Evolutionary conservation across 2,797 vertebrate species (phyloP), one percentile per base, ranked within the genome.

Genomic region (Arnoldichthys spilopterus): DNA sequence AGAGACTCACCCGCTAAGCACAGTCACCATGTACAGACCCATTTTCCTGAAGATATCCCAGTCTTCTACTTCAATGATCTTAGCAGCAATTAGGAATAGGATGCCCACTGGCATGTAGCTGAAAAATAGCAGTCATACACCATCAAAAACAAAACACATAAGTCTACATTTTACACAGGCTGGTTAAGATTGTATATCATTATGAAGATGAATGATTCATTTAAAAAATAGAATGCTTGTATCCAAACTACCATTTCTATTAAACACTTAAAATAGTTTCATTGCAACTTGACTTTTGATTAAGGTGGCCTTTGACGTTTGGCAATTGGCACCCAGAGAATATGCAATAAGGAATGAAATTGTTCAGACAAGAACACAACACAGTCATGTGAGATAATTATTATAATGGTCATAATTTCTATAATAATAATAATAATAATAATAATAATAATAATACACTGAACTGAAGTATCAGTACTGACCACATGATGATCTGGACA

Each of bases 401-500:
- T 51, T 26, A 75, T 37, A 76, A 18, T 63, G 22, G 0, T 47
- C 13, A 13, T 47, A 16, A 47, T 47, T 13, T 13, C 13, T 3
- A 47, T 16, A 47, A 47, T 47, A 47, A 47, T 47, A 0, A 47
- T 16, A 13, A 16, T 16, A 3, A 47, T 47, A 13, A 47, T 47
- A 13, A 3, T 45, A 32, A 40, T 18, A 32, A 15, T 40, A 43
- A 26, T 53, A 12, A 47, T 16, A 53, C 12, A n/a, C 47, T 51
- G 15, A 51, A 75, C 6, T 51, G 0, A 76, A 76, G 18, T 26
- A 61, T 45, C 37, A 6, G 47, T 59, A 91, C 96, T 85, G 91
- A 99, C 98, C 96, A 98, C 98, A 99, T 99, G 75, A 99, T 97
- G 82, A 99, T 96, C 72, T 98, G 96, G 79, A 99, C 96, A 6